Evolutionary conservation across 64 coral and sea anemone genomes (phyloP), one percentile per base, ranked within the genome.

Genomic region (Stichodactyla helianthus): DNA sequence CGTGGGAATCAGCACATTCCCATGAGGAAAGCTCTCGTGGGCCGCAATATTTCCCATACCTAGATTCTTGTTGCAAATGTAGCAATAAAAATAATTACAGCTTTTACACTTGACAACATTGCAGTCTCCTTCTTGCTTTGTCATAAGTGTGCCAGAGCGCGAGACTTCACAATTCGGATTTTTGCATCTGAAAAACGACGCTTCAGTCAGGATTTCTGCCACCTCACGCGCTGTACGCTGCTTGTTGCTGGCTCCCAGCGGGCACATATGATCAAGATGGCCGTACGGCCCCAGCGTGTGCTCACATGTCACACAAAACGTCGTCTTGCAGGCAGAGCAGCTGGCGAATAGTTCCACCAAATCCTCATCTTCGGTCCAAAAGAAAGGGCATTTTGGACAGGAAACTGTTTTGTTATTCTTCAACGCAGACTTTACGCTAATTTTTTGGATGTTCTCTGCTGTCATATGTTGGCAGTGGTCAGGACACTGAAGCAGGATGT

Each of bases 11-110:
- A 26, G 27, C 23, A 5, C 9, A 71, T 87, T 92, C 20, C n/a
- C 64, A 64, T 92, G 90, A 19, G 90, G 90, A 28, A 92, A 92
- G 51, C 58, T 53, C 19, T 86, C 68, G 50, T 87, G 85, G 28
- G 90, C 90, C 10, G 44, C 20, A 56, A 87, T 19, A 7, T 64
- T 87, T 11, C 79, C 50, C 15, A 19, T 54, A 2, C 90, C 90
- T 54, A 92, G 77, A 18, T 59, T 79, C 56, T 11, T 71, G 13
- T 6, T 51, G 85, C 90, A 92, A 59, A 92, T 92, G 23, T 71
- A 92, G 26, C 90, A 92, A 65, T 78, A 92, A 51, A 55, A 92
- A 56, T 11, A 54, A 5, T 6, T 28, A 53, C 90, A 92, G 9
- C 6, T 63, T 12, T 10, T 6, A 82, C 90, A 92, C 5, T 15